Percentiles rank a stretch among this genome's conserved stretches.
Conservation (phyloP, 2,113 vertebrate species). For the Neogale vison region DNA sequence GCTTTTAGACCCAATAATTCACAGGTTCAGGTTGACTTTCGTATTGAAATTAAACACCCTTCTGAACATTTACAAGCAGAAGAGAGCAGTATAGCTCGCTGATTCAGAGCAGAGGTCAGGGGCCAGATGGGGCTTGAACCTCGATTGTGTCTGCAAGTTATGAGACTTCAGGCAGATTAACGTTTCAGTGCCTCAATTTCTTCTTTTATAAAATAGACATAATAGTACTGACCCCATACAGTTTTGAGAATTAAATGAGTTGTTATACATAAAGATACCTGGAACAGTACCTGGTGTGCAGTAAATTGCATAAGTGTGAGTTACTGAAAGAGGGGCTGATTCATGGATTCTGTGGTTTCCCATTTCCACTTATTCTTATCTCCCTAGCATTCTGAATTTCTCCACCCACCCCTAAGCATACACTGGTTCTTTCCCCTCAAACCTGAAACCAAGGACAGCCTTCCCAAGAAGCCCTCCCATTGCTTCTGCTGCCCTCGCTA, state of each 20-base stretch:
- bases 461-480: neutral
- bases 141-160: neutral
- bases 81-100: neutral
- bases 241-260: neutral
- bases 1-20: neutral
- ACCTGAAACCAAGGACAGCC: neutral
- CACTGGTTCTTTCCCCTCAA: neutral
- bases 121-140: neutral
- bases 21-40: neutral
- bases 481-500: neutral
- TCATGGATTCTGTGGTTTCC: neutral
- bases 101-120: neutral
- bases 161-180: neutral
- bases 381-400: neutral
- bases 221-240: neutral
- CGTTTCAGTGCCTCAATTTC: neutral
- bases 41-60: neutral
- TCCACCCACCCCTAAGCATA: neutral
- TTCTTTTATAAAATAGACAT: neutral
- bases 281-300: neutral
- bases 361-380: neutral
- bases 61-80: neutral
- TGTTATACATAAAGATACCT: neutral
- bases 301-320: neutral
- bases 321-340: neutral